Evolutionary conservation across 2,113 vertebrate species (phyloP).

Genomic region (Phainopepla nitens): DNA sequence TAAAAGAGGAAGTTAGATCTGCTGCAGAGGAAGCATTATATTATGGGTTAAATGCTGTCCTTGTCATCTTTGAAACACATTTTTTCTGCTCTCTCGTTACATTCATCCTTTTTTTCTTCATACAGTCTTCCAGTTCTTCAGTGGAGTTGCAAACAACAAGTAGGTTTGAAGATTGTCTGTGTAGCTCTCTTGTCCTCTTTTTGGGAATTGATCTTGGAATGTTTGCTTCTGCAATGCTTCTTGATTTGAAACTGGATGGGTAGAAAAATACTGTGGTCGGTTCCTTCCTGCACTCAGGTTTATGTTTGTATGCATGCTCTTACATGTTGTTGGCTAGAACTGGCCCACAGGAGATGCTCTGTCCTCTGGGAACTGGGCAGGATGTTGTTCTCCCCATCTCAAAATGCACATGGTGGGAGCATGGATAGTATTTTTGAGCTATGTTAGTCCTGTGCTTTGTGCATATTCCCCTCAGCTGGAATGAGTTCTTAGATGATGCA

Average conservation of each 20-base stretch:
- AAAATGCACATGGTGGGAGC: neutral
- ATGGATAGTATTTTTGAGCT: neutral
- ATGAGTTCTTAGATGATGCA: neutral
- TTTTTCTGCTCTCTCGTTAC: neutral
- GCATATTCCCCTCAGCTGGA: neutral
- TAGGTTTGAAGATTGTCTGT: neutral
- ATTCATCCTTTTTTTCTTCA: neutral
- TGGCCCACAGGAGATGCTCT: neutral
- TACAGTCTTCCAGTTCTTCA: neutral
- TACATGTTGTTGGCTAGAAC: neutral
- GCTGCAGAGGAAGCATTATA: constrained; percentile 4
- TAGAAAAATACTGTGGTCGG: neutral
- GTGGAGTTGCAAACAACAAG: neutral
- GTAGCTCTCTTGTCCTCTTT: neutral
- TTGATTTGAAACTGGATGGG: neutral
- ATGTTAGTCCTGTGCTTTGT: neutral
- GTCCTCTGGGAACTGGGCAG: neutral
- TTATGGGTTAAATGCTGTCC: neutral
- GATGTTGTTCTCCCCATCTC: neutral
- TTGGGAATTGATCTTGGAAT: neutral
- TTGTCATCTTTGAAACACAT: neutral
- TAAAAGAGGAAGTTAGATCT: neutral
- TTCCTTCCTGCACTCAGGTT: neutral
- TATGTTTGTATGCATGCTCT: neutral
- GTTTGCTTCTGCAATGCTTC: neutral